These are phyloP conservation scores for Calcarius ornatus DNA, from an alignment of 2,113 vertebrate genomes.

Conservation along the genomic window DNA sequence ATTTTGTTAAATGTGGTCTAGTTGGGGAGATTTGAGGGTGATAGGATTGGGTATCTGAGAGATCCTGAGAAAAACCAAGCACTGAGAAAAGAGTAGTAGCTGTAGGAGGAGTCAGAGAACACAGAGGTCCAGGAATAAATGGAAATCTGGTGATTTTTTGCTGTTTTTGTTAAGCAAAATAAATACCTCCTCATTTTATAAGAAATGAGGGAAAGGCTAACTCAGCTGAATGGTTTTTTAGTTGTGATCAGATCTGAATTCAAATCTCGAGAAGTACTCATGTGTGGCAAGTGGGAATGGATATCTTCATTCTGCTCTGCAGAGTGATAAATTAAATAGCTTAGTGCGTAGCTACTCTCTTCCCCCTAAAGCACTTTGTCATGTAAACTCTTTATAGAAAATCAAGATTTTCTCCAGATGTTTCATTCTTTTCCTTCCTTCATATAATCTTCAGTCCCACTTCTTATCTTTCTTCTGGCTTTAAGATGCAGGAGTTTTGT, in stretches of 20 bases:
- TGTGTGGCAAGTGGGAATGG: not conserved
- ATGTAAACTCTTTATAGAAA: not conserved
- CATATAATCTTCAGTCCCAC: not conserved
- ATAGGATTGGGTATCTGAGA: not conserved
- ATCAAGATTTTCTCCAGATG: not conserved
- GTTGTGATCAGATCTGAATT: not conserved
- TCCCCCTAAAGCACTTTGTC: not conserved
- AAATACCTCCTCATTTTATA: not conserved
- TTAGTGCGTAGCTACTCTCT: not conserved
- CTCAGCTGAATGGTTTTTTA: not conserved
- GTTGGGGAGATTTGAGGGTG: not conserved
- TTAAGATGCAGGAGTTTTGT: not conserved
- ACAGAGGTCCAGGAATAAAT: not conserved
- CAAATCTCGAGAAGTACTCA: not conserved
- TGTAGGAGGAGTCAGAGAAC: not conserved
- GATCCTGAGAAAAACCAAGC: not conserved
- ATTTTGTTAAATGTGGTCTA: not conserved
- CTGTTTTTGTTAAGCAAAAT: not conserved
- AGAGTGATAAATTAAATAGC: not conserved
- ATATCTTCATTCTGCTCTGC: not conserved
- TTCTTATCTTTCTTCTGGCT: not conserved
- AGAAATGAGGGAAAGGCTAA: not conserved
- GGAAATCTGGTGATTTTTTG: not conserved
- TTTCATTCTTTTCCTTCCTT: not conserved
- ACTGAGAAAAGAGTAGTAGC: not conserved